phyloP scores from a whole-genome alignment of 2,113 vertebrate species.

The Crotalus helleri region DNA sequence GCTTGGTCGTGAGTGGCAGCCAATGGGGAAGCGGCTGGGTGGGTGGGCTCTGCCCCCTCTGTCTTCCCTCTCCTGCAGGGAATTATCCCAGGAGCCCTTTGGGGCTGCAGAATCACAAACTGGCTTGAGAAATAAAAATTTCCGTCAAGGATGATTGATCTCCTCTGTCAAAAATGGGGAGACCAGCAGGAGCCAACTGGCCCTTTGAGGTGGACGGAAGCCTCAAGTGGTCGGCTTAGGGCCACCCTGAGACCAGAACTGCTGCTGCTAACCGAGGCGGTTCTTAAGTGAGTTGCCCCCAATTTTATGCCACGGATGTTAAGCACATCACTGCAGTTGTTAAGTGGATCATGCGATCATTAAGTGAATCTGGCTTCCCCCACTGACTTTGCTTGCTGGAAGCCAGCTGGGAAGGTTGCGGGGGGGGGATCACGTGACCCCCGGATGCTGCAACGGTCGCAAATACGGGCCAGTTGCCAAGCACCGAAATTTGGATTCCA shows the following conservation, averaged over 20 bases:
- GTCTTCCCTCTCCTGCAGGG: neutral
- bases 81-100: neutral
- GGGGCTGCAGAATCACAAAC: neutral
- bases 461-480: too few species aligned
- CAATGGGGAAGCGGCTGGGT: too few species aligned
- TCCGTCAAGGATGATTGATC: neutral
- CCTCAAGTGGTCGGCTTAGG: fast-evolving
- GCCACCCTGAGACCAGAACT: neutral
- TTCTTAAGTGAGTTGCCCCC: neutral
- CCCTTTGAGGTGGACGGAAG: neutral
- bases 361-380: neutral
- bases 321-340: neutral
- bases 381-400: neutral
- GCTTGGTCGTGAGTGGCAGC: neutral
- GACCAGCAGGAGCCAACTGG: neutral
- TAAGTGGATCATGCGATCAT: neutral
- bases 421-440: too few species aligned
- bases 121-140: neutral
- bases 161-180: neutral
- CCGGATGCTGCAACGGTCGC: too few species aligned
- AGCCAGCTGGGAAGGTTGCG: neutral
- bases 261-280: neutral
- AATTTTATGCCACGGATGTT: neutral
- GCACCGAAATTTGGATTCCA: neutral
- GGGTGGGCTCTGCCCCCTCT: neutral